Evolutionary conservation across 1,140 invertebrate genomes (phyloP), one percentile per base, ranked within the genome.

Genomic region (Campodea augens): DNA sequence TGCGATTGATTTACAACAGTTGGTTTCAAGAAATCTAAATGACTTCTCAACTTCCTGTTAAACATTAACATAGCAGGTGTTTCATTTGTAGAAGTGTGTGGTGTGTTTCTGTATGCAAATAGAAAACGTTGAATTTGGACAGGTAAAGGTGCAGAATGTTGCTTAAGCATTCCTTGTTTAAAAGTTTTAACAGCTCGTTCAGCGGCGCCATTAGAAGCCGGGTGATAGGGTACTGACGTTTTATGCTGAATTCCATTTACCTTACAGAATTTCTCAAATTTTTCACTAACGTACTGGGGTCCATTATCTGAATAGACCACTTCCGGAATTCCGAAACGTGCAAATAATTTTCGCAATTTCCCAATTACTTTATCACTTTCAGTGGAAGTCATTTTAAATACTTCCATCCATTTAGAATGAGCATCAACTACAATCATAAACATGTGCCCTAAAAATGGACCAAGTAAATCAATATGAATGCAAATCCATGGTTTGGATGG

Each of bases 381-480:
- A 5, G 50, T 49, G 37, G 41, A 44, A 19, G 23, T 38, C 18
- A 53, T 29, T 27, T 46, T 29, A 5, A 41, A 15, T 19, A 63
- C 51, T 45, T 64, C 58, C 5, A 52, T 51, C 60, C 61, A 66
- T 43, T 64, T 65, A 0, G 58, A 57, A 51, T 54, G 53, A 4
- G 59, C 53, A 48, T 68, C 61, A 4, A 60, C 55, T 4, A 66
- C 44, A 2, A 67, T 45, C 5, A 66, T 46, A 57, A 63, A 29
- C 42, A n/a, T 48, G n/a, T 49, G 46, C 32, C 51, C 52, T 5
- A 51, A 32, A 22, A 60, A 57, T 7, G 54, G 56, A 24, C 62
- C 60, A 23, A 51, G 55, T 39, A 48, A 50, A 29, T 55, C 52
- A 4, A 49, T 32, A 46, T 54, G 51, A 19, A 54, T 38, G 5